Evolutionary conservation across 2,113 vertebrate species (phyloP).

Genomic region (Misgurnus mizolepis): DNA sequence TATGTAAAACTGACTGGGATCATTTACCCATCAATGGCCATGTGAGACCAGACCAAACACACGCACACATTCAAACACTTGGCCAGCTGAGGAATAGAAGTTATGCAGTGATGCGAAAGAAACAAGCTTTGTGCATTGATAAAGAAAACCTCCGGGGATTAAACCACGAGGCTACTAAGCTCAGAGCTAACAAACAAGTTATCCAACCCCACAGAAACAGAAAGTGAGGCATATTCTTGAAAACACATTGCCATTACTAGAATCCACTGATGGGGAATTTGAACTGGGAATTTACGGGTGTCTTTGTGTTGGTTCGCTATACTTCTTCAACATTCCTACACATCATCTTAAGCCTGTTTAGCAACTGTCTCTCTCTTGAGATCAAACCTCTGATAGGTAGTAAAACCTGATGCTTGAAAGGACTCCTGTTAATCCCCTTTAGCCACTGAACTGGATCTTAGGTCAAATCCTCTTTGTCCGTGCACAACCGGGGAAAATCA

Average conservation of each 20-base stretch:
- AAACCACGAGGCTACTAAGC: conserved; percentile 17
- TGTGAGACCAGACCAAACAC: conserved; percentile 14
- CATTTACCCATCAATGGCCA: conserved; percentile 24
- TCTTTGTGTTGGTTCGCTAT: neutral
- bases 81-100: conserved; percentile 49
- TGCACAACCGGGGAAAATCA: neutral
- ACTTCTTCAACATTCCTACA: neutral
- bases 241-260: neutral
- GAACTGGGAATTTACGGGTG: neutral
- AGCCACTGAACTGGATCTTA: conserved; percentile 52
- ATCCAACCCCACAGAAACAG: neutral
- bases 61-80: conserved; percentile 11
- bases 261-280: neutral
- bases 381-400: neutral
- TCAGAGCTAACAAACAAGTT: conserved; percentile 17
- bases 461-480: conserved; percentile 57
- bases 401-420: conserved; percentile 18
- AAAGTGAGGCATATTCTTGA: neutral
- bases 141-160: conserved; percentile 33
- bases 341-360: neutral
- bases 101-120: conserved; percentile 46
- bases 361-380: neutral
- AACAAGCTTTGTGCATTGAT: conserved; percentile 49
- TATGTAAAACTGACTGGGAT: conserved; percentile 8
- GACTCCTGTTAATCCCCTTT: conserved; percentile 59